These are phyloP conservation scores for Apamea sordens DNA, from an alignment of 2,888 invertebrate genomes.

Conservation along the genomic window DNA sequence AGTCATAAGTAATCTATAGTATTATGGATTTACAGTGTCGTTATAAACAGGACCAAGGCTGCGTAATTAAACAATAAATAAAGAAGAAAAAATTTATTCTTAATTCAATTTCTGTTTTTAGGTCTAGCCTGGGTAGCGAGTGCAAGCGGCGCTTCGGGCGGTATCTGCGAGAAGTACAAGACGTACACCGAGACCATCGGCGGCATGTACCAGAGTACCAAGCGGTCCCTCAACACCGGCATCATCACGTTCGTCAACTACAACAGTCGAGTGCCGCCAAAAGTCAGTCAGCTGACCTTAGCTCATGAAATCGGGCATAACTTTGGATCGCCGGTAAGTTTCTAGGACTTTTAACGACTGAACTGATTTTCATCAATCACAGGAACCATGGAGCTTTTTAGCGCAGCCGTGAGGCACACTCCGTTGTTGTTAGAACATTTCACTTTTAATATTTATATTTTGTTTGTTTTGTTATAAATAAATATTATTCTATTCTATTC, in stretches of 20 bases:
- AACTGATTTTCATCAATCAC: background rate
- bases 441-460: too few species aligned
- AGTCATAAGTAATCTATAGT: too few species aligned
- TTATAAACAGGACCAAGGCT: background rate
- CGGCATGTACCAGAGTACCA: constrained; percentile 98
- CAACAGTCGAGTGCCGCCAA: constrained; percentile 98
- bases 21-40: too few species aligned
- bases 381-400: background rate
- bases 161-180: constrained; percentile 99
- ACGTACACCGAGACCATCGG: constrained; percentile 98
- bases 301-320: constrained; percentile 99
- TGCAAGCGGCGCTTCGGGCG: constrained; percentile 99
- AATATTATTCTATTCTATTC: too few species aligned
- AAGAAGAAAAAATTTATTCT: background rate
- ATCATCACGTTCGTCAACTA: constrained; percentile 99
- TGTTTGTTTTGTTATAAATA: too few species aligned
- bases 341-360: background rate
- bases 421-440: too few species aligned
- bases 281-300: constrained; percentile 98
- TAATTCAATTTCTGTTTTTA: constrained; percentile 54
- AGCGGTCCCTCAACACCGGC: constrained; percentile 98
- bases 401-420: too few species aligned
- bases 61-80: background rate
- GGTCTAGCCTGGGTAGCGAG: constrained; percentile 99
- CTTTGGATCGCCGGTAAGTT: constrained; percentile 98